phyloP scores from a whole-genome alignment of 1,140 invertebrate species.

The Aphelenchoides besseyi region DNA sequence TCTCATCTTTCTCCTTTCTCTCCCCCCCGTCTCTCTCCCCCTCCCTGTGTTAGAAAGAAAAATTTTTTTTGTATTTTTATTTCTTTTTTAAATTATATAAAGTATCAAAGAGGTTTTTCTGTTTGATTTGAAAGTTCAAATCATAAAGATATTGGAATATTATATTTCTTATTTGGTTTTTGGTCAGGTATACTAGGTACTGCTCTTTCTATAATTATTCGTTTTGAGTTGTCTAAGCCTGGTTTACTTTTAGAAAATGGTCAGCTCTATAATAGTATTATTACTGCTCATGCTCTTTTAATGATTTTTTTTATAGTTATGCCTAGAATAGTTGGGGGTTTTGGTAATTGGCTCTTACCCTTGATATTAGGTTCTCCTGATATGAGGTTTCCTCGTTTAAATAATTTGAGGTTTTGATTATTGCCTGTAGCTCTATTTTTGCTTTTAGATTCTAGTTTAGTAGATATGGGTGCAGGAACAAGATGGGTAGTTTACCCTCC shows the following conservation, averaged over 20 bases:
- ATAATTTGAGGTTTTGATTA: slow-evolving; percentile 77
- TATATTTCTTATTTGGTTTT: slow-evolving; percentile 73
- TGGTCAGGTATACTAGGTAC: slow-evolving; percentile 71
- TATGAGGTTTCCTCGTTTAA: slow-evolving; percentile 75
- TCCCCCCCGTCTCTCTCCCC: neutral
- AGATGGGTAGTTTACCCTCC: slow-evolving; percentile 73
- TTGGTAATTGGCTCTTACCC: slow-evolving; percentile 75
- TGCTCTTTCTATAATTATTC: slow-evolving; percentile 70
- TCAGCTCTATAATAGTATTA: slow-evolving; percentile 73
- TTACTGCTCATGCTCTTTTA: slow-evolving; percentile 73
- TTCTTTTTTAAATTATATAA: slow-evolving; percentile 36
- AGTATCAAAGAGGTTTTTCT: slow-evolving; percentile 26
- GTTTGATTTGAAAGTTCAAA: slow-evolving; percentile 64
- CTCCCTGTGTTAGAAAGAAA: neutral
- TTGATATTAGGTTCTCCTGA: slow-evolving; percentile 72
- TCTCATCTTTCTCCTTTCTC: neutral
- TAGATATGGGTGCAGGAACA: slow-evolving; percentile 69
- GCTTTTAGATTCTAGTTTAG: slow-evolving; percentile 67
- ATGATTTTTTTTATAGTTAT: slow-evolving; percentile 80
- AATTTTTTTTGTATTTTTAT: slow-evolving; percentile 39
- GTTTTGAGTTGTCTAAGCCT: slow-evolving; percentile 69
- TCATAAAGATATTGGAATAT: slow-evolving; percentile 75
- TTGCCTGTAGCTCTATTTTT: slow-evolving; percentile 69
- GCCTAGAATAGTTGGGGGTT: slow-evolving; percentile 75
- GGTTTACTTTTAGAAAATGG: slow-evolving; percentile 70